Evolutionary conservation across 2,888 invertebrate species (phyloP), one percentile per base, ranked within the genome.

Genomic region (Nemapogon koenigi): DNA sequence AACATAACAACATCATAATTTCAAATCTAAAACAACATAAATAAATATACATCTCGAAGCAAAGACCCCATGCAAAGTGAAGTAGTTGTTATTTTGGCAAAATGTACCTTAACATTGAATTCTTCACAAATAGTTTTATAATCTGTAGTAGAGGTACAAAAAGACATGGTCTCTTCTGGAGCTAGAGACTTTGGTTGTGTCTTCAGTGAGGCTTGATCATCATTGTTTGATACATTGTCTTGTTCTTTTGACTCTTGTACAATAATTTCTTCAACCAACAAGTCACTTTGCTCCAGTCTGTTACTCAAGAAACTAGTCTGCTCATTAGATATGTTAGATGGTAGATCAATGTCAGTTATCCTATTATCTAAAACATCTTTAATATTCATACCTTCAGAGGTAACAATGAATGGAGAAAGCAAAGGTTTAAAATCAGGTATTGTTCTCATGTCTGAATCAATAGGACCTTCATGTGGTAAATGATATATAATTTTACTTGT

Each of bases 121-220:
- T 88, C 86, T 48, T 88, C 87, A 53, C 88, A 83, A 38, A 88
- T 78, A 13, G 88, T 86, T 55, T 86, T 86, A 57, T 89, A 88
- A 46, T 89, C 89, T 16, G 88, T 87, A 7, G 87, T 83, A 48
- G 84, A 71, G 4, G 83, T 82, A 49, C 80, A 83, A 40, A 84
- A 79, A 43, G 79, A 75, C 43, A 61, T 55, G 8, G 63, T 66
- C 32, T 78, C 76, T 16, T 71, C 71, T 0, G 55, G 58, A 10
- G 59, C 57, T 39, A 70, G 57, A 2, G 73, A 75, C 43, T 72
- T 76, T 2, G 65, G 63, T 33, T 65, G 66, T 7, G 45, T 49
- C 1, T 46, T 44, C 13, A 48, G 39, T 2, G 57, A 55, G 8
- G 48, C 49, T 26, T 14, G 27, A n/a, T 63, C 65, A 40, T 61